Evolutionary conservation across 2,888 invertebrate genomes (phyloP), one percentile per base, ranked within the genome.

Genomic region (Scaptomyza cyrtandrae): DNA sequence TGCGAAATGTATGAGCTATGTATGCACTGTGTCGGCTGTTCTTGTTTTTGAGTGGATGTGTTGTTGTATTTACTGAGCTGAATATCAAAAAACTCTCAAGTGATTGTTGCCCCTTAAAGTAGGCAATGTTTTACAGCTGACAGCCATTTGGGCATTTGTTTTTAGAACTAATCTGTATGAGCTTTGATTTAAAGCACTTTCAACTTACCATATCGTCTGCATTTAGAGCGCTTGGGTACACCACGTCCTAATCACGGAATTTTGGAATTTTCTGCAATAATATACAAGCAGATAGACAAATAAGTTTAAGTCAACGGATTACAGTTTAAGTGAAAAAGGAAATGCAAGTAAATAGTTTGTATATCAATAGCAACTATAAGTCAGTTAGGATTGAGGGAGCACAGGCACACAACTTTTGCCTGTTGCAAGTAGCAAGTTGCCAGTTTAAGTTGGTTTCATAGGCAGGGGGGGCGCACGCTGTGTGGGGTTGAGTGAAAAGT

Each of bases 161-260:
- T 39, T 14, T 9, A 39, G 3, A 14, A 14, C 39, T 9, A 13
- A 6, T 16, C 6, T 13, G 9, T 9, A 49, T 10, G 13, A 24
- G 24, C 24, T 24, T 6, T 11, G 13, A 13, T 33, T 14, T 14
- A 41, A 41, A n/a, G 50, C n/a, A 2, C 6, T n/a, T 10, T n/a
- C 10, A 73, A 75, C 92, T 91, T 74, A 92, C 92, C 92, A 92
- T 92, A 92, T 92, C 92, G 92, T 92, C 92, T 91, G 91, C 89
- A 91, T 90, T 83, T 90, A 91, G 88, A 90, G 88, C 92, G 90
- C 89, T 91, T 88, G 90, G 91, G 91, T 91, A 90, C 92, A 92
- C 91, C 92, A 91, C 90, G 91, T 92, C 91, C 91, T 90, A 91
- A 91, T 91, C 89, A 91, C 91, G 88, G 85, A 77, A 75, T 88